Evolutionary conservation across 1,140 invertebrate species (phyloP).

Genomic region (Oreohelix idahoensis): DNA sequence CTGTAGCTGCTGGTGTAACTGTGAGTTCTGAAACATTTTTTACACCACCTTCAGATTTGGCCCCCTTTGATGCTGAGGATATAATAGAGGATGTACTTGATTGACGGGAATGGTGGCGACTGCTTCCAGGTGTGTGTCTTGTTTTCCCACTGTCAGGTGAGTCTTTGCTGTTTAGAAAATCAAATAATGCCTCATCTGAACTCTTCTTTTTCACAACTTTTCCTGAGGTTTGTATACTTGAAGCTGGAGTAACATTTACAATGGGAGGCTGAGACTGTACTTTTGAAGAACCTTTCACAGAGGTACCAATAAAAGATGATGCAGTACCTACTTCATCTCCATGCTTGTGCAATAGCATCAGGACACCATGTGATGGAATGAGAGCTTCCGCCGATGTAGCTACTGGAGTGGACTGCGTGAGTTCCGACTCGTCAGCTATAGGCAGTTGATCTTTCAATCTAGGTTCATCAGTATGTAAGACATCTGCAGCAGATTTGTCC

Average conservation of each 20-base stretch:
- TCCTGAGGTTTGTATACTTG: slow-evolving; percentile 26
- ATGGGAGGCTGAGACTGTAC: not conserved
- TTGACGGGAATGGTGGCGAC: slow-evolving; percentile 67
- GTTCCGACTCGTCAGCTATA: not conserved
- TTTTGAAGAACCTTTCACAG: slow-evolving; percentile 33
- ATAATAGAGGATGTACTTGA: slow-evolving; percentile 68
- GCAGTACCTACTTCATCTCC: not conserved
- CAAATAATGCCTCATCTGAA: slow-evolving; percentile 75
- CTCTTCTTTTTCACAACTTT: slow-evolving; percentile 58
- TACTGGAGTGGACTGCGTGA: not conserved
- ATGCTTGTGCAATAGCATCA: slow-evolving; percentile 41
- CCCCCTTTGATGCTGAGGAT: slow-evolving; percentile 29
- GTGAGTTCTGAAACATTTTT: slow-evolving; percentile 10
- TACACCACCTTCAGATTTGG: slow-evolving; percentile 4
- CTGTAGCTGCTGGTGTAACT: not conserved
- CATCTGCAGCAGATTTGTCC: slow-evolving; percentile 87
- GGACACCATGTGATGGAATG: slow-evolving; percentile 54
- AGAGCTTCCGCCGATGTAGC: not conserved
- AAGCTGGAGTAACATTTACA: not conserved
- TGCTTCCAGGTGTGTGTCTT: slow-evolving; percentile 55
- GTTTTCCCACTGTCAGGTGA: slow-evolving; percentile 54
- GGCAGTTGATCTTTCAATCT: slow-evolving; percentile 29
- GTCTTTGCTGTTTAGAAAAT: slow-evolving; percentile 73
- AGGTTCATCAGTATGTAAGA: slow-evolving; percentile 69
- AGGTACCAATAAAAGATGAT: slow-evolving; percentile 46